These are phyloP conservation scores for Scelioninae gen. 2 DNA, from an alignment of 2,888 invertebrate genomes.

Conservation along the genomic window DNA sequence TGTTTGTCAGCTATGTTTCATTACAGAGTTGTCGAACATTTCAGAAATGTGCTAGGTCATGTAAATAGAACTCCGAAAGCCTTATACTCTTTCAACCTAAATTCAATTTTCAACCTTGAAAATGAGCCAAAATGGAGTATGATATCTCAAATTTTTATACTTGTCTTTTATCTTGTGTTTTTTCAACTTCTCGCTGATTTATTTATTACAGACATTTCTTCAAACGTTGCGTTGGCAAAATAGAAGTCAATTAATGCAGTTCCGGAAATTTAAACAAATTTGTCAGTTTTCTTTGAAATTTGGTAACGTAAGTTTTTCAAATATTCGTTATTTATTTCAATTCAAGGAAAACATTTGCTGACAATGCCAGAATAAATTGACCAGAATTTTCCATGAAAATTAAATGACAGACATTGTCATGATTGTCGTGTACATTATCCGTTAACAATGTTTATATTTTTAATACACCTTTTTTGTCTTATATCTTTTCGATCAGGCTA, in stretches of 20 bases:
- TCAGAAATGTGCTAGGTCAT: constrained; percentile 49
- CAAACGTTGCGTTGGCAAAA: constrained; percentile 8
- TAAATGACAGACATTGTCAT: too few relatives aligned
- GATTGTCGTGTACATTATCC: too few relatives aligned
- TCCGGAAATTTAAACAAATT: constrained; percentile 9
- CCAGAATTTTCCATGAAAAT: too few relatives aligned
- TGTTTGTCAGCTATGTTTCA: constrained; percentile 33
- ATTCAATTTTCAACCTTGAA: constrained; percentile 46
- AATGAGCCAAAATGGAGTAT: constrained; percentile 49
- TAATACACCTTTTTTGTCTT: too few relatives aligned
- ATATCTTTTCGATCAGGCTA: too few relatives aligned
- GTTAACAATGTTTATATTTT: too few relatives aligned
- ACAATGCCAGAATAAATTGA: too few relatives aligned
- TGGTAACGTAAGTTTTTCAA: too few relatives aligned
- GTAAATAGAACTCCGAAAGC: constrained; percentile 52
- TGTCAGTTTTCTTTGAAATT: too few relatives aligned
- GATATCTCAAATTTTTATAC: constrained; percentile 41
- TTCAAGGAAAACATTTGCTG: too few relatives aligned
- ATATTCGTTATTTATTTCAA: too few relatives aligned
- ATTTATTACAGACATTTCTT: constrained; percentile 19
- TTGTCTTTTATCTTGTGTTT: constrained; percentile 8
- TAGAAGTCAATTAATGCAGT: neutral
- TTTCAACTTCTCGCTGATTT: constrained; percentile 8
- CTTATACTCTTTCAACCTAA: constrained; percentile 27
- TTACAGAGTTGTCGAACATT: constrained; percentile 6